Evolutionary conservation across 2,113 vertebrate genomes (phyloP).

Genomic region (Tragelaphus scriptus): DNA sequence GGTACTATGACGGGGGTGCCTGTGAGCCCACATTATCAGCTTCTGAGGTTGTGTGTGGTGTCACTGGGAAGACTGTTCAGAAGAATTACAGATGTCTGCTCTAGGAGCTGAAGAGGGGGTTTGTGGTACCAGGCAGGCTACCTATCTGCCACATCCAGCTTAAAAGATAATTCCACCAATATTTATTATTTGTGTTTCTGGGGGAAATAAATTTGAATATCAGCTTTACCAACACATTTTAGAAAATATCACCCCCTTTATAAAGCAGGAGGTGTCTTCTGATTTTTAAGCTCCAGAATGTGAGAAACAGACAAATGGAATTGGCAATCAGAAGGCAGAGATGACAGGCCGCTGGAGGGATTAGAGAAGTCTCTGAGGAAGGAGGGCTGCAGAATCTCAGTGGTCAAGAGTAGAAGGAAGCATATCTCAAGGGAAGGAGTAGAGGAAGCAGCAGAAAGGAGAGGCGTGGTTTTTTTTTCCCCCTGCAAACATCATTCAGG

Average conservation of each 20-base stretch:
- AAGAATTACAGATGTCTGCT: background rate
- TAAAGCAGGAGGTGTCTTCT: background rate
- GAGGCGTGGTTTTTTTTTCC: background rate
- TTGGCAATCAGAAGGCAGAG: background rate
- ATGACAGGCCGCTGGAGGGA: background rate
- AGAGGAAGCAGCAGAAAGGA: background rate
- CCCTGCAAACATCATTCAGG: background rate
- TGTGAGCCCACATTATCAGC: background rate
- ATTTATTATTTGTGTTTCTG: background rate
- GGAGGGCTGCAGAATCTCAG: background rate
- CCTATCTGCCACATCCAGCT: background rate
- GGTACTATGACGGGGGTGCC: background rate
- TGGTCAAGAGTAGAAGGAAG: background rate
- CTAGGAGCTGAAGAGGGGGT: background rate
- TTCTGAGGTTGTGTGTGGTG: background rate
- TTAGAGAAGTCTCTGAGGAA: background rate
- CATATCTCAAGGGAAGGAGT: background rate
- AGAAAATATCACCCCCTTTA: background rate
- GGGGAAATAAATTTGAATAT: background rate
- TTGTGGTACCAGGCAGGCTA: background rate
- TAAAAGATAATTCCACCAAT: background rate
- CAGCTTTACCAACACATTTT: background rate
- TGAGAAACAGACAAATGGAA: background rate
- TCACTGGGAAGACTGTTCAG: background rate
- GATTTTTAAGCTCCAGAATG: background rate